These are phyloP conservation scores for Xanthia togata DNA, from an alignment of 2,888 invertebrate species.

Conservation along the genomic window DNA sequence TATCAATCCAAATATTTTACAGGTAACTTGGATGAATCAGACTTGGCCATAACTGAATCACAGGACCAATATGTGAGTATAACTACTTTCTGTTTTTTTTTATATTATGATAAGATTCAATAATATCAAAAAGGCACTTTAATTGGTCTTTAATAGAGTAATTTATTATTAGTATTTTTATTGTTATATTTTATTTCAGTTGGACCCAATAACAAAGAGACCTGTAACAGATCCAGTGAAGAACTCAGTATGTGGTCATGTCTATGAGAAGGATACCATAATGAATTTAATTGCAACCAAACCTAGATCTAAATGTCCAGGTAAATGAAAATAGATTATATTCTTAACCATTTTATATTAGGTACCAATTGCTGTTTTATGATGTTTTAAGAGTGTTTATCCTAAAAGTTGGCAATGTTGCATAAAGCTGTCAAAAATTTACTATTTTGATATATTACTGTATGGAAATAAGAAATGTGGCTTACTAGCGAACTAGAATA, in stretches of 20 bases:
- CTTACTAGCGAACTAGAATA: no score
- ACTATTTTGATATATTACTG: no score
- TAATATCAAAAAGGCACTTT: background rate
- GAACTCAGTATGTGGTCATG: slow-evolving; percentile 86
- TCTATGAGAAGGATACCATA: slow-evolving; percentile 87
- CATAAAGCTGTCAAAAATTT: no score
- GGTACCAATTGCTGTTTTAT: no score
- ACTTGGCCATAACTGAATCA: slow-evolving; percentile 82
- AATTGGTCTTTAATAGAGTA: no score
- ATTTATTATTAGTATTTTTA: no score
- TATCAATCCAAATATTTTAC: slow-evolving; percentile 58
- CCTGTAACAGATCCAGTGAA: slow-evolving; percentile 87
- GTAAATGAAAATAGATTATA: slow-evolving; percentile 66
- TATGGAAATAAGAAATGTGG: no score
- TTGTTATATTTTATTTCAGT: slow-evolving; percentile 71
- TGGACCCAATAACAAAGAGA: slow-evolving; percentile 88
- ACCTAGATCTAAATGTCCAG: slow-evolving; percentile 82
- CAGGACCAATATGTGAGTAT: slow-evolving; percentile 82
- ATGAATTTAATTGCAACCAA: slow-evolving; percentile 80
- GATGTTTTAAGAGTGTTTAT: no score
- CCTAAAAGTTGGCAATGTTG: no score
- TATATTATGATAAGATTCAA: background rate
- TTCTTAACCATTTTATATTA: slow-evolving; percentile 5
- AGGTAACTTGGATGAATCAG: slow-evolving; percentile 82
- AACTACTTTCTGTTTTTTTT: background rate